These are phyloP conservation scores for Acanthoscelides obtectus DNA, from an alignment of 2,888 invertebrate genomes.

Conservation along the genomic window DNA sequence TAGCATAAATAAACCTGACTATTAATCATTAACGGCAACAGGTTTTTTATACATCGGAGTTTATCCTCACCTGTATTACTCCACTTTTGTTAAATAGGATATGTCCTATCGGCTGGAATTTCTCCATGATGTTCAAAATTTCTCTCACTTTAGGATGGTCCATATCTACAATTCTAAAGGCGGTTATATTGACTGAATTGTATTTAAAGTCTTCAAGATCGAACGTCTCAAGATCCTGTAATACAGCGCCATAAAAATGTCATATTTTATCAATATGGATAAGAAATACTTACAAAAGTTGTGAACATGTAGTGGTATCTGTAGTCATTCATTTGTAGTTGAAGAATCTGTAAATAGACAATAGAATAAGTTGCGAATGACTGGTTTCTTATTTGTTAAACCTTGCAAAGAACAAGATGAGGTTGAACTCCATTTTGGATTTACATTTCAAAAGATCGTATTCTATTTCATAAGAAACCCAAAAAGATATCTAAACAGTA, in stretches of 20 bases:
- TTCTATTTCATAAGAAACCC: too few species aligned
- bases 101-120: constrained; percentile 80
- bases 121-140: constrained; percentile 78
- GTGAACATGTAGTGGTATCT: constrained; percentile 94
- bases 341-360: constrained; percentile 67
- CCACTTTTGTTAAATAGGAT: constrained; percentile 66
- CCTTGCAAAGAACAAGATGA: too few species aligned
- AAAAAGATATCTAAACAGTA: too few species aligned
- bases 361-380: too few species aligned
- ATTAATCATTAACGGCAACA: too few species aligned
- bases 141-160: constrained; percentile 71
- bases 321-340: constrained; percentile 94
- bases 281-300: constrained; percentile 74
- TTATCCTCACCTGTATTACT: constrained; percentile 57
- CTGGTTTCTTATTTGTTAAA: too few species aligned
- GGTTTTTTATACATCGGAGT: too few species aligned
- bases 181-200: constrained; percentile 93
- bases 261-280: background rate
- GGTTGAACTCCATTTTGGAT: background rate
- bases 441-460: background rate
- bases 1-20: too few species aligned
- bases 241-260: constrained; percentile 11
- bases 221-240: constrained; percentile 79
- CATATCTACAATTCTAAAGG: constrained; percentile 82
- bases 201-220: constrained; percentile 89